Evolutionary conservation across 2,113 vertebrate species (phyloP).

Genomic region (Ictalurus furcatus): DNA sequence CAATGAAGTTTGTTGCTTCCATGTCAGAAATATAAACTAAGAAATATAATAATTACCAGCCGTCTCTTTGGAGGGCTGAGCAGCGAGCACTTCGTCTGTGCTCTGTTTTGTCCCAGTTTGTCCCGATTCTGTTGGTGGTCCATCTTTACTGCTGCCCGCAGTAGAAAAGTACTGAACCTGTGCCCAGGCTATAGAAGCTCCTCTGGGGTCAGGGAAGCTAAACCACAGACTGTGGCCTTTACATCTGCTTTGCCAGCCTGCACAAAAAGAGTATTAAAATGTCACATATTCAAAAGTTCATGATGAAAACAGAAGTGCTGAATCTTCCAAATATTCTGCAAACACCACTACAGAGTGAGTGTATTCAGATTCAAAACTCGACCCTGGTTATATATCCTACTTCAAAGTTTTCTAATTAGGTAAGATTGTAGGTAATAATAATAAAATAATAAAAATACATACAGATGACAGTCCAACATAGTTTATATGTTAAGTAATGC

Average conservation of each 20-base stretch:
- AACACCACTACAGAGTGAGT: not conserved
- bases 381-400: not conserved
- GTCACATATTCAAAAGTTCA: not conserved
- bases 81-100: slow-evolving; percentile 52
- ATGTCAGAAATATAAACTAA: not conserved
- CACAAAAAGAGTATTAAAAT: slow-evolving; percentile 11
- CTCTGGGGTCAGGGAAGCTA: slow-evolving; percentile 66
- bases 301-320: not conserved
- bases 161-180: slow-evolving; percentile 84
- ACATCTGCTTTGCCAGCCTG: slow-evolving; percentile 79
- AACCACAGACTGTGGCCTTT: slow-evolving; percentile 70
- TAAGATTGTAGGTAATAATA: not conserved
- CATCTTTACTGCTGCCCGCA: slow-evolving; percentile 67
- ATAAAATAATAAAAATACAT: not conserved
- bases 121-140: slow-evolving; percentile 59
- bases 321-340: not conserved
- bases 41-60: slow-evolving; percentile 55
- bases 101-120: slow-evolving; percentile 41
- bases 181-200: slow-evolving; percentile 67
- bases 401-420: no score
- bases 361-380: not conserved
- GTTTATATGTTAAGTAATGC: not conserved
- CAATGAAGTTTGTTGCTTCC: not conserved
- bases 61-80: slow-evolving; percentile 42
- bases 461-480: not conserved